Evolutionary conservation across 2,113 vertebrate species (phyloP), one percentile per base, ranked within the genome.

Genomic region (Mirounga angustirostris): DNA sequence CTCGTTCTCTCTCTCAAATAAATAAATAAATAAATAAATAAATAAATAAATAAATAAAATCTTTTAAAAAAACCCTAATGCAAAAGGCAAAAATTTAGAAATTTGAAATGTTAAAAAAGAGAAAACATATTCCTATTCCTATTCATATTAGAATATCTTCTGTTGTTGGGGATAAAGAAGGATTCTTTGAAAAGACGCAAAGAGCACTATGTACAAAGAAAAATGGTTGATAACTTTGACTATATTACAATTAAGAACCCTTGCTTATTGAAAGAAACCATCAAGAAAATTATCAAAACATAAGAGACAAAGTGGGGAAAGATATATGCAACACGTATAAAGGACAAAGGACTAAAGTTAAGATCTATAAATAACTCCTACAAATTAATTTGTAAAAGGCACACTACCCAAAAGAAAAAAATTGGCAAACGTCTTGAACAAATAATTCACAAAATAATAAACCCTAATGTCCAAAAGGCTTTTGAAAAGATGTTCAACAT

Each of bases 311-410:
- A 59, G 52, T 96, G 40, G 33, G 36, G 16, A 88, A 79, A 61
- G 26, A 40, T n/a, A 40, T 43, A 61, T 73, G 24, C 24, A 87
- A 36, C 61, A 65, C 33, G 54, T 24, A n/a, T 43, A 80, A 84
- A 96, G 15, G 28, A 71, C 50, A 50, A 91, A 83, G 4, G 56
- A 95, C 22, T 79, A 36, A 91, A 91, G 2, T 73, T 84, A 91
- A 4, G 90, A 92, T 78, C 59, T 61, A 59, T 59, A 89, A 90
- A 78, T 82, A 89, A 86, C 22, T 36, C 9, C 65, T n/a, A 69
- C 28, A 93, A 90, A 46, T 78, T 82, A 95, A 67, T 61, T 95
- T 91, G 63, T 65, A 95, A 97, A 94, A 59, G 7, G 54, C 59
- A 95, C n/a, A 69, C 28, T 65, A 83, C 50, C 5, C 54, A 91